Percentiles rank a stretch among this genome's conserved stretches.
These are phyloP conservation scores for Itoplectis maculator DNA, from an alignment of 2,888 invertebrate genomes.

Conservation along the genomic window DNA sequence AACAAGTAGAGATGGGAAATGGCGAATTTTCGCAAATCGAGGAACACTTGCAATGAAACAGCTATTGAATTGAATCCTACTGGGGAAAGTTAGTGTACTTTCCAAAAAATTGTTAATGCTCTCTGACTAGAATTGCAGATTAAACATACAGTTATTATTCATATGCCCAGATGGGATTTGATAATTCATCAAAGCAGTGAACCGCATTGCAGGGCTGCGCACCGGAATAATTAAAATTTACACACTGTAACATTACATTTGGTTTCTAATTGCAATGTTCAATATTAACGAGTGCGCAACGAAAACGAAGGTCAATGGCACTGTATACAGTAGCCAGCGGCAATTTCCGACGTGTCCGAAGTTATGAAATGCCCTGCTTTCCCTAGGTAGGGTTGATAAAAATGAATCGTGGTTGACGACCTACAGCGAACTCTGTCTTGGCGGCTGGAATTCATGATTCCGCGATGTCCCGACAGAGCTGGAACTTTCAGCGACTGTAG, in stretches of 20 bases:
- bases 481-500: slow-evolving; percentile 44
- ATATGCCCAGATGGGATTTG: not conserved
- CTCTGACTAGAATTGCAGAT: slow-evolving; percentile 60
- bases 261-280: not conserved
- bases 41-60: slow-evolving; percentile 46
- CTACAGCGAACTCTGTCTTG: slow-evolving; percentile 54
- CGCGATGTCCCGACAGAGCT: slow-evolving; percentile 53
- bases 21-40: slow-evolving; percentile 17
- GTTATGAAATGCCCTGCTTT: slow-evolving; percentile 3
- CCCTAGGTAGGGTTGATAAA: not conserved
- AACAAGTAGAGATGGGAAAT: slow-evolving; percentile 20
- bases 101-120: slow-evolving; percentile 65
- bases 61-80: slow-evolving; percentile 19
- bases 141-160: slow-evolving; percentile 45
- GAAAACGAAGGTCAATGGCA: slow-evolving; percentile 11
- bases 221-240: not conserved
- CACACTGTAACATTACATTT: not conserved
- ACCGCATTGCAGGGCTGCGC: not conserved
- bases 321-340: not conserved
- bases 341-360: not conserved
- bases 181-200: slow-evolving; percentile 20
- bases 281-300: not conserved
- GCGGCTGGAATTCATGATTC: slow-evolving; percentile 29
- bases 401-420: not conserved
- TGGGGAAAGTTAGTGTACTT: slow-evolving; percentile 34